Percentiles rank a stretch among this genome's conserved stretches.
phyloP scores from a whole-genome alignment of 2,888 invertebrate species.

The Drosophila pseudotakahashii region DNA sequence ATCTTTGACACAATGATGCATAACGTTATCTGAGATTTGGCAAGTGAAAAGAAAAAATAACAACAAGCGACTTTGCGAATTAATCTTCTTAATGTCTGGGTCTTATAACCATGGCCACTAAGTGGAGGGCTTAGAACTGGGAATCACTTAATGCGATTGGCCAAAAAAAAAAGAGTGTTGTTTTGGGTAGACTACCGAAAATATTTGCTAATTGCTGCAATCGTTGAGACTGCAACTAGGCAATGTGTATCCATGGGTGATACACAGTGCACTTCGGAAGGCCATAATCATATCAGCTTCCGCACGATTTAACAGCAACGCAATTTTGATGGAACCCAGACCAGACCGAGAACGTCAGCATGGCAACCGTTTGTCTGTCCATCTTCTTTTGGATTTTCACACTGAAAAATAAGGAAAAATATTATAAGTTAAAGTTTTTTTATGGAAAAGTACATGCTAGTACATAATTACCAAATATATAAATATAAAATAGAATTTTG shows the following conservation, averaged over 20 bases:
- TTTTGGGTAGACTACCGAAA: conserved; percentile 24
- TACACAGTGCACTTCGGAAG: conserved; percentile 46
- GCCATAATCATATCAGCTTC: conserved; percentile 84
- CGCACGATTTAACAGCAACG: conserved; percentile 82
- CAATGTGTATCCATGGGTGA: neutral
- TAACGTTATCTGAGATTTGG: conserved; percentile 76
- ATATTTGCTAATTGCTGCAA: conserved; percentile 59
- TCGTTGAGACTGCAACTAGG: conserved; percentile 34
- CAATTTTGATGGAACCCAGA: conserved; percentile 48
- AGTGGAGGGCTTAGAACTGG: conserved; percentile 54
- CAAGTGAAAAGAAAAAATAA: conserved; percentile 22
- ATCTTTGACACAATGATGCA: conserved; percentile 77
- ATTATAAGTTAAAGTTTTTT: no score
- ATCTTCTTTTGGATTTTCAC: conserved; percentile 4
- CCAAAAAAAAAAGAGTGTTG: conserved; percentile 21
- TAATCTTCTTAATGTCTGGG: conserved; percentile 80
- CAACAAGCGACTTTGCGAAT: conserved; percentile 68
- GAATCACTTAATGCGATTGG: conserved; percentile 75
- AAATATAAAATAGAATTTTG: no score
- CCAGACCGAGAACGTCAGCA: conserved; percentile 47
- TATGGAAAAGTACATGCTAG: no score
- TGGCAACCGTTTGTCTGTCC: conserved; percentile 56
- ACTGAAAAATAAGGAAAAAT: conserved; percentile 1
- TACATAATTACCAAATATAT: no score
- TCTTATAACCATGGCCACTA: conserved; percentile 51